Percentiles rank a stretch among this genome's conserved stretches.
Evolutionary conservation across 2,113 vertebrate genomes (phyloP).

Genomic region (Megaceryle torquata): DNA sequence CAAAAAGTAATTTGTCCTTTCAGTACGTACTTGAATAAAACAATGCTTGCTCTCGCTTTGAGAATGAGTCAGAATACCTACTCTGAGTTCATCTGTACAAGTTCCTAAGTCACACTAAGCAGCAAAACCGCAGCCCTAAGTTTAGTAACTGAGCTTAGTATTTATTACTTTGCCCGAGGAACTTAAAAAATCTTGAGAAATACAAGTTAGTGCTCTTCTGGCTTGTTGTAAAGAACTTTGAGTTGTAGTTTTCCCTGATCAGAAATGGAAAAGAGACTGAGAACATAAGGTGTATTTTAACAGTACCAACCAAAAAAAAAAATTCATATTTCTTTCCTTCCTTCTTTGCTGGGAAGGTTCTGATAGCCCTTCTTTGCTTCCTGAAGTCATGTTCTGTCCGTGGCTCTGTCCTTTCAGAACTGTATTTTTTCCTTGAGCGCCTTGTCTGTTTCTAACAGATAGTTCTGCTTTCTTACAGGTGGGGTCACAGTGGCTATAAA

Average conservation of each 20-base stretch:
- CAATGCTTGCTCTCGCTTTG: neutral
- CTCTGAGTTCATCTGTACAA: neutral
- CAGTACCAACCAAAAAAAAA: neutral
- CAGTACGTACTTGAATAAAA: neutral
- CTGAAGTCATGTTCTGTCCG: neutral
- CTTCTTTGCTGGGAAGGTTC: neutral
- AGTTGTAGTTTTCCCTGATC: neutral
- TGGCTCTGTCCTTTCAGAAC: neutral
- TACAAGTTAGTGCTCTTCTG: neutral
- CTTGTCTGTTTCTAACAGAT: neutral
- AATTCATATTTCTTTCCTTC: neutral
- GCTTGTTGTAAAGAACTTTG: neutral
- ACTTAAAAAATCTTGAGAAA: neutral
- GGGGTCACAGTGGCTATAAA: constrained; percentile 98
- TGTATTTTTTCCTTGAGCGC: neutral
- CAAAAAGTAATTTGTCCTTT: neutral
- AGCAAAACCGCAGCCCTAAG: neutral
- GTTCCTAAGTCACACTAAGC: neutral
- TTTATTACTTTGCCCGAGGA: neutral
- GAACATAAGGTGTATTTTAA: neutral
- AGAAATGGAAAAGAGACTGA: neutral
- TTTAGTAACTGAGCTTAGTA: neutral
- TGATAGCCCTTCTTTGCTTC: neutral
- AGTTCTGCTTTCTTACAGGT: constrained; percentile 67
- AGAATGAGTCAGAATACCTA: neutral